These are phyloP conservation scores for Psephotus haematonotus DNA, from an alignment of 2,113 vertebrate genomes.

Conservation along the genomic window DNA sequence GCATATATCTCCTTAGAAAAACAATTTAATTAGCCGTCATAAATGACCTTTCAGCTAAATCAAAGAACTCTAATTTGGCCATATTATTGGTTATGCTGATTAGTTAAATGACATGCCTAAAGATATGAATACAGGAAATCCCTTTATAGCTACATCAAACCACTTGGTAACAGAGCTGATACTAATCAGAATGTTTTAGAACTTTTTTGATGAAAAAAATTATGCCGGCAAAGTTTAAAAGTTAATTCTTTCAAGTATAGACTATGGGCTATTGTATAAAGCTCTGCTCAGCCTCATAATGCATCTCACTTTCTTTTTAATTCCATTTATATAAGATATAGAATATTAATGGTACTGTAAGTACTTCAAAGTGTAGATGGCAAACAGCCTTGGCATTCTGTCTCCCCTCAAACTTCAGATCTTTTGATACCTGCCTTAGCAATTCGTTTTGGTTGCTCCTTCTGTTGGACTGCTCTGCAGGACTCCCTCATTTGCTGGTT, in stretches of 20 bases:
- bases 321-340: constrained; percentile 43
- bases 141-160: background rate
- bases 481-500: constrained; percentile 68
- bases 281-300: background rate
- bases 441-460: constrained; percentile 85
- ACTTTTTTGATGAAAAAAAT: constrained; percentile 12
- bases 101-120: constrained; percentile 18
- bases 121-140: constrained; percentile 38
- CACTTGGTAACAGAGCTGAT: background rate
- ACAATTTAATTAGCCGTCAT: background rate
- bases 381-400: constrained; percentile 35
- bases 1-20: background rate
- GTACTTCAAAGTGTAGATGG: constrained; percentile 47
- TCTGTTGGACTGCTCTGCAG: constrained; percentile 67
- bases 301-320: constrained; percentile 42
- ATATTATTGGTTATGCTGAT: background rate
- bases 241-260: constrained; percentile 30
- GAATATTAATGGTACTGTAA: constrained; percentile 59
- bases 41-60: background rate
- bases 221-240: background rate
- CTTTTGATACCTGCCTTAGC: constrained; percentile 83
- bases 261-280: background rate
- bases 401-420: constrained; percentile 42
- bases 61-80: background rate
- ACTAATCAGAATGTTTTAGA: constrained; percentile 35